Base-by-base conservation (phyloP, 2,113 vertebrate species). In the Cephalopholis sonnerati region DNA sequence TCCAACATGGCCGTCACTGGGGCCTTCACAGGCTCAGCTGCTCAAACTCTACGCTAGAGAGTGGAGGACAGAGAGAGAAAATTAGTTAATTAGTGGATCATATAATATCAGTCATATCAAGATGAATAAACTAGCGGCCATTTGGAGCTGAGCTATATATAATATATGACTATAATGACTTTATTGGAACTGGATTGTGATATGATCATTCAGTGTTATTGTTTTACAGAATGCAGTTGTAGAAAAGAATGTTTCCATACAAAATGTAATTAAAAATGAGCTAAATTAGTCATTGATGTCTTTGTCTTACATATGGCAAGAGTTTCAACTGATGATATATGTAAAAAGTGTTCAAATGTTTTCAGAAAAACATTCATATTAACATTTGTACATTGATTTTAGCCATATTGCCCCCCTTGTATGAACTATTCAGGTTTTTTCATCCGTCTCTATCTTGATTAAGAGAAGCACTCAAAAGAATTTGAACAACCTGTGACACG, bases 1-100 rank as follows among this genome's bases (percentile, higher is more conserved):
- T 91, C 84, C 88, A 90, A 83, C 94, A 95, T 95, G 88, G 87
- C 93, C 86, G 59, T 70, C 77, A 41, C 50, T 1, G 48, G 75
- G 61, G 39, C 58, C 57, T 78, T 51, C 58, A 85, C 59, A 68
- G 74, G 75, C 77, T 85, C 59, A 90, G 80, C 59, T 74, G 62
- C 32, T 79, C 48, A 58, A 63, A 86, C 15, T 9, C 61, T 0
- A 50, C 0, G 1, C 82, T 87, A 5, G 7, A 78, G 22, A 55
- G 12, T 3, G 5, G 51, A 24, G 20, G 18, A 29, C 2, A 55
- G 51, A 64, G 9, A 72, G 12, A 75, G 5, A 24, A 50, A 20
- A 48, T 17, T 1, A 41, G 54, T 61, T 25, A 55, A 1, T 7
- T 58, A 4, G 11, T 20, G 27, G 29, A 32, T 71, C 17, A 29